These are phyloP conservation scores for Pelosia muscerda DNA, from an alignment of 2,888 invertebrate species.

Conservation along the genomic window DNA sequence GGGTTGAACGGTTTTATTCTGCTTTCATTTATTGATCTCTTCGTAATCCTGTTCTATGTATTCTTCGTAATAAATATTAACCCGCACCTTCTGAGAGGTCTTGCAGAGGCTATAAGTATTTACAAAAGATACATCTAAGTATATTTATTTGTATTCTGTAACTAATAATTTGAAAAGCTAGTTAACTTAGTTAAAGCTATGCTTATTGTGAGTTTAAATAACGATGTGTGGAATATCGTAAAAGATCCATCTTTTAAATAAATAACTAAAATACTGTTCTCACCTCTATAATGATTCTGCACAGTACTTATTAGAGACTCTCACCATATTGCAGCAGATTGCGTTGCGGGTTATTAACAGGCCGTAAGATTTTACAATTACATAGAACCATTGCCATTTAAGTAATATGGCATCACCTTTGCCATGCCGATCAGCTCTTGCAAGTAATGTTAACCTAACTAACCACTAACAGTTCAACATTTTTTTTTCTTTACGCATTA, in stretches of 20 bases:
- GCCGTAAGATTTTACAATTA: neutral
- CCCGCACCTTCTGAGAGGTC: too few species aligned
- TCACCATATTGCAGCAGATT: too few species aligned
- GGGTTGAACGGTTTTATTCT: slow-evolving; percentile 60
- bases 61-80: too few species aligned
- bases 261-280: neutral
- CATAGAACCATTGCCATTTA: neutral
- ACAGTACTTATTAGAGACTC: too few species aligned
- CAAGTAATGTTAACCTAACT: neutral
- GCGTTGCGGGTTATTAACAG: too few species aligned
- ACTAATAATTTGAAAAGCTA: neutral
- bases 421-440: neutral
- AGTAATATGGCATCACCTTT: neutral
- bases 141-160: neutral
- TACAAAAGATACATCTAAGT: too few species aligned
- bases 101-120: too few species aligned
- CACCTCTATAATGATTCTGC: neutral
- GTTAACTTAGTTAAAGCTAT: neutral
- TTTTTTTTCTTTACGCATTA: neutral
- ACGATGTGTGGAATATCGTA: neutral
- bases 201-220: neutral
- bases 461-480: neutral
- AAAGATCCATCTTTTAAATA: neutral
- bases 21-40: slow-evolving; percentile 52
- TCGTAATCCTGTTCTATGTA: slow-evolving; percentile 33